Evolutionary conservation across 1,140 invertebrate species (phyloP).

Genomic region (Mercenaria mercenaria): DNA sequence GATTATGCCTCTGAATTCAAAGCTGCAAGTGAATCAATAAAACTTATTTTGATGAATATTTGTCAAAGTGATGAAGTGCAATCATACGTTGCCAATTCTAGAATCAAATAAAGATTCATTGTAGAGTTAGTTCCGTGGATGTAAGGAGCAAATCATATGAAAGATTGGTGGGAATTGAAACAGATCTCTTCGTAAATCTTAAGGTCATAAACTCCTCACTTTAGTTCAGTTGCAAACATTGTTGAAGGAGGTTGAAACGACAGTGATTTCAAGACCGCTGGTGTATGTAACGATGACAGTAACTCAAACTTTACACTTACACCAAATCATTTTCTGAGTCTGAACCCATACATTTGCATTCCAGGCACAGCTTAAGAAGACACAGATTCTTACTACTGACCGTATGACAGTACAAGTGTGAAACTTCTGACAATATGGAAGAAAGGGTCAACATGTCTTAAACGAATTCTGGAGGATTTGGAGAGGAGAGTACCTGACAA

Average conservation of each 20-base stretch:
- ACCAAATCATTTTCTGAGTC: not conserved
- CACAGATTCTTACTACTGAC: not conserved
- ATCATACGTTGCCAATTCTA: not conserved
- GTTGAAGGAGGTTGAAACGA: constrained; percentile 10
- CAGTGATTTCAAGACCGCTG: constrained; percentile 18
- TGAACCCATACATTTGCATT: constrained; percentile 6
- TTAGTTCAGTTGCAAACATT: not conserved
- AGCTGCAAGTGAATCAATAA: not conserved
- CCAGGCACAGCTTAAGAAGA: not conserved
- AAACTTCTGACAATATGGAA: not conserved
- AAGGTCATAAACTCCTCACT: not conserved
- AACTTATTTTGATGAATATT: not conserved
- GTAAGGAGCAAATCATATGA: not conserved
- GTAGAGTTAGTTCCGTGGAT: constrained; percentile 17
- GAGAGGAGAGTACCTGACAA: constrained; percentile 11
- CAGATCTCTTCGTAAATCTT: not conserved
- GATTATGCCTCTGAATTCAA: constrained; percentile 10
- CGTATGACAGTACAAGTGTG: not conserved
- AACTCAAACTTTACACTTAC: not conserved
- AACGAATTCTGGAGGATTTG: constrained; percentile 6
- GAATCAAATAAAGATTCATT: constrained; percentile 1
- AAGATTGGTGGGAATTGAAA: not conserved
- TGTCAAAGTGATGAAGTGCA: not conserved
- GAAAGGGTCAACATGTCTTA: not conserved
- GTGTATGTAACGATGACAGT: constrained; percentile 3